Percentiles rank a stretch among this genome's conserved stretches.
These are phyloP conservation scores for Xenopus petersii DNA, from an alignment of 2,797 vertebrate species.

Conservation along the genomic window DNA sequence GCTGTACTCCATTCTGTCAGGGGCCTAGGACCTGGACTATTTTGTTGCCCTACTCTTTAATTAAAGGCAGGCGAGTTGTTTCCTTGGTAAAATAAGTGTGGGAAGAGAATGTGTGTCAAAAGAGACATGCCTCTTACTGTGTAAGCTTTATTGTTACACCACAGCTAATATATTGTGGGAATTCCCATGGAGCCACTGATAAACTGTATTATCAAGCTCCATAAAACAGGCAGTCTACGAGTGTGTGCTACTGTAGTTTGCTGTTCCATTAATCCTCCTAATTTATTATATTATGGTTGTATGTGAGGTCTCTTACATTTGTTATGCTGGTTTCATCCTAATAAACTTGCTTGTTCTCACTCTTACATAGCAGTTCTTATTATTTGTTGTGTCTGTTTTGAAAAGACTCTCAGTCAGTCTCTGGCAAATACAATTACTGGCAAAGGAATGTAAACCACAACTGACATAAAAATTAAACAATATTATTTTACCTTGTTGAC, in stretches of 20 bases:
- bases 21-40: slow-evolving; percentile 79
- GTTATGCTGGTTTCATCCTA: slow-evolving; percentile 74
- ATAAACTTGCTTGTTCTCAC: slow-evolving; percentile 70
- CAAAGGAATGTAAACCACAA: slow-evolving; percentile 69
- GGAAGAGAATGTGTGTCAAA: slow-evolving; percentile 92
- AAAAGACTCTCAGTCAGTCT: slow-evolving; percentile 64
- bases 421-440: slow-evolving; percentile 75
- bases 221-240: slow-evolving; percentile 75
- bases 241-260: slow-evolving; percentile 73
- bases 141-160: slow-evolving; percentile 83
- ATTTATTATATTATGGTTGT: slow-evolving; percentile 81
- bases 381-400: slow-evolving; percentile 73
- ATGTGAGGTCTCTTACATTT: slow-evolving; percentile 81
- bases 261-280: slow-evolving; percentile 80
- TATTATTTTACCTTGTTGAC: slow-evolving; percentile 66
- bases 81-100: slow-evolving; percentile 91
- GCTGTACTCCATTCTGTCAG: slow-evolving; percentile 77
- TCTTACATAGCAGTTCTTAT: slow-evolving; percentile 68
- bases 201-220: slow-evolving; percentile 79
- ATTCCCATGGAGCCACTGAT: slow-evolving; percentile 78
- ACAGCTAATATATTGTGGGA: slow-evolving; percentile 86
- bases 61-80: slow-evolving; percentile 85
- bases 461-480: slow-evolving; percentile 73
- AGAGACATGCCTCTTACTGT: slow-evolving; percentile 86
- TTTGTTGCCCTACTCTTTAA: slow-evolving; percentile 81